A percentile compares a stretch with the other conserved stretches of the same genome.
These are phyloP conservation scores for Ferdinandea cuprea DNA, from an alignment of 2,888 invertebrate genomes.

Conservation along the genomic window DNA sequence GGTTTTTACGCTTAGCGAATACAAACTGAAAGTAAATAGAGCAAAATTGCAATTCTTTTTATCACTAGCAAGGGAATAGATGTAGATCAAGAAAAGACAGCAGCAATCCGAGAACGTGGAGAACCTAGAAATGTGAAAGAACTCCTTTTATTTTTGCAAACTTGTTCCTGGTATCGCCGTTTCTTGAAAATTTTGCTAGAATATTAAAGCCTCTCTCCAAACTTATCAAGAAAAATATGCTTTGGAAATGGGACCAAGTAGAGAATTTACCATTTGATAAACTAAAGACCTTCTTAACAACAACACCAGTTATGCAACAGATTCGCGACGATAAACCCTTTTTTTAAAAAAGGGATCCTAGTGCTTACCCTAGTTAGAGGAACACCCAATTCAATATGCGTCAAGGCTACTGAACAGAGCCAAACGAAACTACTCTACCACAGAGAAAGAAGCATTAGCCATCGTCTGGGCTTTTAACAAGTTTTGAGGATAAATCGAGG, in stretches of 20 bases:
- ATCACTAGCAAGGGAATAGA: slow-evolving; percentile 34
- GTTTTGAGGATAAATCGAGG: too few relatives aligned
- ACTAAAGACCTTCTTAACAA: background rate
- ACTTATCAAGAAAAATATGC: slow-evolving; percentile 75
- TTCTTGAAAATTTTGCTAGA: slow-evolving; percentile 36
- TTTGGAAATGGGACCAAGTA: slow-evolving; percentile 52
- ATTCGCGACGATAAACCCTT: background rate
- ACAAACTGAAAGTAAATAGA: slow-evolving; percentile 25
- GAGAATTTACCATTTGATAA: background rate
- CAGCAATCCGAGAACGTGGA: slow-evolving; percentile 62
- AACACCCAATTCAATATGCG: too few relatives aligned
- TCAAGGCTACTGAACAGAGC: too few relatives aligned
- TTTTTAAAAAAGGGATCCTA: background rate
- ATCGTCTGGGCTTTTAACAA: too few relatives aligned
- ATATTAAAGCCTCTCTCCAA: slow-evolving; percentile 76
- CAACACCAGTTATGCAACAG: background rate
- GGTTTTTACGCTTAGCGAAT: slow-evolving; percentile 55
- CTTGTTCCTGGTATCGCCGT: slow-evolving; percentile 52
- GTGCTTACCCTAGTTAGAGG: background rate
- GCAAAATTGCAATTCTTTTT: slow-evolving; percentile 20
- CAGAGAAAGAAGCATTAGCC: too few relatives aligned
- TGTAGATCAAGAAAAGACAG: slow-evolving; percentile 63
- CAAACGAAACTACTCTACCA: too few relatives aligned
- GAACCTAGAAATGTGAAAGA: slow-evolving; percentile 70
- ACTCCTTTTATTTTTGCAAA: slow-evolving; percentile 67